A percentile compares a stretch with the other conserved stretches of the same genome.
These are phyloP conservation scores for Microchirus variegatus DNA, from an alignment of 2,797 vertebrate species.

Conservation along the genomic window DNA sequence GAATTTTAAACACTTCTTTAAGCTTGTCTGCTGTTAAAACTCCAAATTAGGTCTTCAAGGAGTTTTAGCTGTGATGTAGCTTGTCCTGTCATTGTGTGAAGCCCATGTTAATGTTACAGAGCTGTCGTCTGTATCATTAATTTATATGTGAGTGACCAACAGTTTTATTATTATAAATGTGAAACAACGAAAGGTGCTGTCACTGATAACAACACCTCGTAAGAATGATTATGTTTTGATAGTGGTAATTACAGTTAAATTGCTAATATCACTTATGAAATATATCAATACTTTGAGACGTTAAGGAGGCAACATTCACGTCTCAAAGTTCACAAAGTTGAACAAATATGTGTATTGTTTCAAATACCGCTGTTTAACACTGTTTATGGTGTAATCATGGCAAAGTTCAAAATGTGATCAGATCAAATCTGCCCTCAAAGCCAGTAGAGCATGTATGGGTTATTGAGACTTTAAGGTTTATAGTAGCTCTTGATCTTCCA, in stretches of 20 bases:
- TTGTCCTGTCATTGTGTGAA: not conserved
- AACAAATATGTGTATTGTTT: not conserved
- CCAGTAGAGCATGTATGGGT: slow-evolving; percentile 4
- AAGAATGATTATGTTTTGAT: not conserved
- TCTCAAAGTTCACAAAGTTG: not conserved
- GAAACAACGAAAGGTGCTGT: too few relatives aligned
- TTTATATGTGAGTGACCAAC: too few relatives aligned
- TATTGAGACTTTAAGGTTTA: slow-evolving; percentile 30
- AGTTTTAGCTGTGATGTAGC: not conserved
- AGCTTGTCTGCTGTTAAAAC: not conserved
- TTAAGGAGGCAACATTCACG: not conserved
- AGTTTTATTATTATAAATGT: too few relatives aligned
- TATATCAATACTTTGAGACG: not conserved
- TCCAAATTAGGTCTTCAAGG: not conserved
- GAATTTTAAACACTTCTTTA: not conserved
- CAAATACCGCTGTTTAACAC: not conserved
- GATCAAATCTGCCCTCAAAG: slow-evolving; percentile 34
- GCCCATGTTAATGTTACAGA: not conserved
- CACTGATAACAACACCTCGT: too few relatives aligned
- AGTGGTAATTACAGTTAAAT: not conserved
- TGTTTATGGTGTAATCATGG: slow-evolving; percentile 8
- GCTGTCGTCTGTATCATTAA: not conserved
- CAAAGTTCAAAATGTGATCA: slow-evolving; percentile 22
- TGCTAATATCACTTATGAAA: not conserved
- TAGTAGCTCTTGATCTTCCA: slow-evolving; percentile 3